A percentile compares a stretch with the other conserved stretches of the same genome.
Evolutionary conservation across 2,113 vertebrate genomes (phyloP).

Genomic region (Mastomys coucha): DNA sequence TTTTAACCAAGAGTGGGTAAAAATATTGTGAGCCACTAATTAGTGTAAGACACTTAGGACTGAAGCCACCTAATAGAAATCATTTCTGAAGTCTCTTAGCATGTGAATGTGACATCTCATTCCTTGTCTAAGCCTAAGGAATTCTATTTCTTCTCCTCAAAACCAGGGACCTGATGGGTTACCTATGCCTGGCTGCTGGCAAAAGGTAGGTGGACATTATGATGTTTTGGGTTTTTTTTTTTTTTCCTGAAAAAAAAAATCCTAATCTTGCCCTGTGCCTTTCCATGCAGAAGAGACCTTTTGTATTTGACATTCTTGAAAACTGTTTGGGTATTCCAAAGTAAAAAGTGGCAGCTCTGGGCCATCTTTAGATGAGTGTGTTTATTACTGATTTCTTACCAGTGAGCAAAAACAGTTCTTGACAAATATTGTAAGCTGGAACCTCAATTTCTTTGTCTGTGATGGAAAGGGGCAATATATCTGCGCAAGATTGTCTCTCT

Average conservation of each 20-base stretch:
- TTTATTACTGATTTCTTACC: constrained; percentile 1
- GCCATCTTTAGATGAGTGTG: not conserved
- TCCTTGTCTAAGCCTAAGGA: constrained; percentile 55
- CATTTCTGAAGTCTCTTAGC: not conserved
- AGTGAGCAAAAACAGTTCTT: constrained; percentile 31
- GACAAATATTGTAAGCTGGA: not conserved
- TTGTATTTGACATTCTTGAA: constrained; percentile 46
- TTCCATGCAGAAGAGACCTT: constrained; percentile 46
- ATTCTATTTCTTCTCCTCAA: constrained; percentile 54
- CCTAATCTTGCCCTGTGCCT: constrained; percentile 26
- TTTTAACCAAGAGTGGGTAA: constrained; percentile 43
- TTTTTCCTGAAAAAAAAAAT: constrained; percentile 28
- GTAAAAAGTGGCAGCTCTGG: not conserved
- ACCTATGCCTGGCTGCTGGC: constrained; percentile 99
- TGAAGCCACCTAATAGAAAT: constrained; percentile 55
- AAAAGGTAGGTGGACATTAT: constrained; percentile 96
- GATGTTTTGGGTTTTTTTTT: constrained; percentile 19
- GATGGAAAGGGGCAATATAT: constrained; percentile 52
- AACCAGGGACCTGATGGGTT: constrained; percentile 98
- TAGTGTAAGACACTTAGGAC: constrained; percentile 3
- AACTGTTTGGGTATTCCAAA: constrained; percentile 8
- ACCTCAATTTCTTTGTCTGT: constrained; percentile 13
- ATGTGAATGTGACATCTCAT: constrained; percentile 23
- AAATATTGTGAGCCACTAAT: constrained; percentile 10
- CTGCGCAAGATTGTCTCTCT: constrained; percentile 30